Percentiles rank a stretch among this genome's conserved stretches.
Evolutionary conservation across 2,888 invertebrate species (phyloP).

Genomic region (Thereva nobilitata): DNA sequence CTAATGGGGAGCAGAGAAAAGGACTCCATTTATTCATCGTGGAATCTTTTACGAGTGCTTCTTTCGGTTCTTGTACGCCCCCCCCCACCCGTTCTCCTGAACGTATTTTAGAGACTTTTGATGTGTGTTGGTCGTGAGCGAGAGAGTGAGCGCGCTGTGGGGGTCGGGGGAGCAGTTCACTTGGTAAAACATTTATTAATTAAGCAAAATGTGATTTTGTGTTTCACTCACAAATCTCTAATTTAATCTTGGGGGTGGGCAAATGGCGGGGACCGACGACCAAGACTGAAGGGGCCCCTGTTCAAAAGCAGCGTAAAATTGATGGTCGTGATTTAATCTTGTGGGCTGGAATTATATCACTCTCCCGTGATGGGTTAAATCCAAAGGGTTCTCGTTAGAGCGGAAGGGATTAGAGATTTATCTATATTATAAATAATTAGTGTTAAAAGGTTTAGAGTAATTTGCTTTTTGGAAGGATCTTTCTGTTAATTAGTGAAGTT

Average conservation of each 20-base stretch:
- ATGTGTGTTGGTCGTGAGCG: slow-evolving; percentile 18
- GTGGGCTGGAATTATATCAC: slow-evolving; percentile 18
- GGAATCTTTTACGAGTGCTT: slow-evolving; percentile 17
- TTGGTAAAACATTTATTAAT: slow-evolving; percentile 42
- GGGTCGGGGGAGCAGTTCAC: slow-evolving; percentile 16
- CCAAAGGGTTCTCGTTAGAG: neutral
- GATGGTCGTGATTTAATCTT: slow-evolving; percentile 17
- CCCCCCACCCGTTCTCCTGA: neutral
- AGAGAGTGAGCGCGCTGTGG: neutral
- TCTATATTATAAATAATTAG: too few relatives aligned
- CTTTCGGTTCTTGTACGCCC: slow-evolving; percentile 12
- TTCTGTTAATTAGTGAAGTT: too few relatives aligned
- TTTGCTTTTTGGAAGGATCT: too few relatives aligned
- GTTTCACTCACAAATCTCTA: slow-evolving; percentile 22
- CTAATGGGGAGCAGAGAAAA: slow-evolving; percentile 46
- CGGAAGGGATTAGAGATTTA: too few relatives aligned
- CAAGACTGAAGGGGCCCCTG: too few relatives aligned
- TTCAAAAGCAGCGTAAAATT: slow-evolving; percentile 19
- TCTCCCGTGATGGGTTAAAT: slow-evolving; percentile 17
- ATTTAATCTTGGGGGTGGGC: slow-evolving; percentile 15
- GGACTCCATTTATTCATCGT: slow-evolving; percentile 32
- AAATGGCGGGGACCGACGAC: neutral
- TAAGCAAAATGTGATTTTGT: slow-evolving; percentile 41
- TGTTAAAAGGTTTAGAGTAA: too few relatives aligned
- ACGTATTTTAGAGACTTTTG: slow-evolving; percentile 27